Evolutionary conservation across 2,888 invertebrate species (phyloP).

Genomic region (Drosophila kuntzei): DNA sequence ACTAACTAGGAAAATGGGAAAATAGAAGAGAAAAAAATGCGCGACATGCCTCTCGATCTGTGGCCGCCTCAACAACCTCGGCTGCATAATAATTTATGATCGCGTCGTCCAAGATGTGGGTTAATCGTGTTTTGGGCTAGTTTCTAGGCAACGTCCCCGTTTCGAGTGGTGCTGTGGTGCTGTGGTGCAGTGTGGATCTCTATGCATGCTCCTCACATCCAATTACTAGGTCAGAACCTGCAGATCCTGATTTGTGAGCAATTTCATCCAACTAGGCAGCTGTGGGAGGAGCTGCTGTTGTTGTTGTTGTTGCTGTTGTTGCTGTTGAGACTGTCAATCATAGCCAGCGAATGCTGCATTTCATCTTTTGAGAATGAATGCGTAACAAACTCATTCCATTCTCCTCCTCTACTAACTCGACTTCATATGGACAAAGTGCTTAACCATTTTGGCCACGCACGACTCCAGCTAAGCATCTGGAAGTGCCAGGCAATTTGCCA

Average conservation of each 20-base stretch:
- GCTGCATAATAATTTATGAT: slow-evolving; percentile 85
- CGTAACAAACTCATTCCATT: too few species aligned
- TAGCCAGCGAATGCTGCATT: slow-evolving; percentile 46
- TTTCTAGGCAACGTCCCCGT: slow-evolving; percentile 53
- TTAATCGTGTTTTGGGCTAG: slow-evolving; percentile 86
- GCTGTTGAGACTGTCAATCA: slow-evolving; percentile 51
- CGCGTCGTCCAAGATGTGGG: slow-evolving; percentile 86
- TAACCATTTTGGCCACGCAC: slow-evolving; percentile 59
- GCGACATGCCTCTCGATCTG: slow-evolving; percentile 58
- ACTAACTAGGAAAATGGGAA: slow-evolving; percentile 23
- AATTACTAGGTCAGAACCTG: slow-evolving; percentile 82
- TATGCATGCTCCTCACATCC: slow-evolving; percentile 66
- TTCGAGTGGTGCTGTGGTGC: slow-evolving; percentile 34
- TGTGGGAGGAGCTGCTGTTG: slow-evolving; percentile 35
- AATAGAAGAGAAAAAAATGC: slow-evolving; percentile 28
- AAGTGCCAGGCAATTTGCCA: slow-evolving; percentile 64
- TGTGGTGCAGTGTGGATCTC: slow-evolving; percentile 40
- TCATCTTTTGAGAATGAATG: slow-evolving; percentile 45
- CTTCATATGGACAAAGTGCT: slow-evolving; percentile 38
- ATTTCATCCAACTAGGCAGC: slow-evolving; percentile 58
- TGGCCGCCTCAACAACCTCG: slow-evolving; percentile 46
- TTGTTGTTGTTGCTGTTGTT: neutral
- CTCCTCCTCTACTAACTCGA: too few species aligned
- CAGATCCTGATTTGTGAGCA: slow-evolving; percentile 75
- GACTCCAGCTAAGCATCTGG: slow-evolving; percentile 37